Conservation (phyloP, 92 coral and sea anemone species). For the Epizoanthus illoricatus region DNA sequence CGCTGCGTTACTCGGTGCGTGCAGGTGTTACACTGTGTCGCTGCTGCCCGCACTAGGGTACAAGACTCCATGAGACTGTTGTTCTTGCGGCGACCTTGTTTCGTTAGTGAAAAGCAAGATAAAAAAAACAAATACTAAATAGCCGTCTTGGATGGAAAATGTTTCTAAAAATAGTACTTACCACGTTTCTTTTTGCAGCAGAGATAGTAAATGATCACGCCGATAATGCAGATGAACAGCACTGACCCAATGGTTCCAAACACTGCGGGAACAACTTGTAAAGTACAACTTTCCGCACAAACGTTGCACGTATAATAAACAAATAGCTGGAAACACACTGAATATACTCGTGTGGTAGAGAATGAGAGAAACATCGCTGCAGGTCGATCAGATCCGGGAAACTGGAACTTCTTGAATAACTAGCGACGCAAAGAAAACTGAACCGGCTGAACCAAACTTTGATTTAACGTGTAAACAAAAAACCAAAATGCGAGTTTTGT, state of each 20-base stretch:
- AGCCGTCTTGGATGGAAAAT: too few species aligned
- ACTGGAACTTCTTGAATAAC: too few species aligned
- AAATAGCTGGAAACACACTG: not conserved
- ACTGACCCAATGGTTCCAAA: constrained; percentile 24
- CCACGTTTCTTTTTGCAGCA: constrained; percentile 9
- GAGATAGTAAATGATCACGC: not conserved
- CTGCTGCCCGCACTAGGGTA: too few species aligned
- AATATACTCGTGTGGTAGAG: not conserved
- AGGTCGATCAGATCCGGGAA: not conserved
- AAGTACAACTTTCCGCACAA: constrained; percentile 20
- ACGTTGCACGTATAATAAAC: not conserved
- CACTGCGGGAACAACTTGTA: constrained; percentile 12
- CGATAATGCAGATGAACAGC: constrained; percentile 1
- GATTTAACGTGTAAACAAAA: too few species aligned
- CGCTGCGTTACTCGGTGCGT: too few species aligned
- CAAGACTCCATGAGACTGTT: too few species aligned
- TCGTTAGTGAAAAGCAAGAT: too few species aligned
- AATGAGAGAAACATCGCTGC: not conserved
- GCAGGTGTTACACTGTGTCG: too few species aligned
- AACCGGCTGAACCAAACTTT: too few species aligned
- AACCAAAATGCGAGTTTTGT: not conserved
- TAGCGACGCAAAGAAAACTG: too few species aligned
- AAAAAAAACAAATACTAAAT: too few species aligned
- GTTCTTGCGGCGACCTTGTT: too few species aligned
- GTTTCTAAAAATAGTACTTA: not conserved